Conservation (phyloP, 2,797 vertebrate species). For the Clarias platycephalus region DNA sequence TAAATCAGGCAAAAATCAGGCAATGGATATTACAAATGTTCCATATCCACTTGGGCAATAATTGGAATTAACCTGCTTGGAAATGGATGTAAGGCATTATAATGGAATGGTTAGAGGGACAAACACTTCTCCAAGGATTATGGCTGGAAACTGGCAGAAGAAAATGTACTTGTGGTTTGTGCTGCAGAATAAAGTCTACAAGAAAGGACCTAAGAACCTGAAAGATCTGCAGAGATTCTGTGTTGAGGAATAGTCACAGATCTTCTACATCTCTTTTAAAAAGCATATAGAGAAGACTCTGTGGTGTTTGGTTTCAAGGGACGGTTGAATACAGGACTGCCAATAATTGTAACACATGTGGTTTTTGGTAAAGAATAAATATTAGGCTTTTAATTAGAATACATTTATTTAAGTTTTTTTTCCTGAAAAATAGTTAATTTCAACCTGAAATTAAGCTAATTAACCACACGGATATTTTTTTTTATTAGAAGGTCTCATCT, state of each 20-base stretch:
- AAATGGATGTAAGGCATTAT: not conserved
- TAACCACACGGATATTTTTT: not conserved
- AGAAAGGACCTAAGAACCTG: not conserved
- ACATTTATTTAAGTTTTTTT: not conserved
- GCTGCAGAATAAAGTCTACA: not conserved
- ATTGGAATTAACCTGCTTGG: not conserved
- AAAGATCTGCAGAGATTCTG: not conserved
- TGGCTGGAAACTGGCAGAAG: not conserved
- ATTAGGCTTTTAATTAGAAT: not conserved
- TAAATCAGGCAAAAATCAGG: not conserved
- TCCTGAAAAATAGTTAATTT: not conserved
- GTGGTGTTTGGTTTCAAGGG: not conserved
- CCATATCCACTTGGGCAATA: not conserved
- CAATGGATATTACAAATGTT: not conserved
- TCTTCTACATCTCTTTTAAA: not conserved
- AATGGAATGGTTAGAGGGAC: not conserved
- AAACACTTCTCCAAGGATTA: not conserved
- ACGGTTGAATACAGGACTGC: not conserved
- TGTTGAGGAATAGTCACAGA: not conserved
- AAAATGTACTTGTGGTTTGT: not conserved
- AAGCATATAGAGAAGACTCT: not conserved
- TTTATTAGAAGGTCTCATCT: constrained; percentile 51
- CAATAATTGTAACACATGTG: not conserved
- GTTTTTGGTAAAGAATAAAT: not conserved
- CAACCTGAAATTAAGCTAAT: not conserved